Evolutionary conservation across 2,113 vertebrate genomes (phyloP).

Genomic region (Gymnogyps californianus): DNA sequence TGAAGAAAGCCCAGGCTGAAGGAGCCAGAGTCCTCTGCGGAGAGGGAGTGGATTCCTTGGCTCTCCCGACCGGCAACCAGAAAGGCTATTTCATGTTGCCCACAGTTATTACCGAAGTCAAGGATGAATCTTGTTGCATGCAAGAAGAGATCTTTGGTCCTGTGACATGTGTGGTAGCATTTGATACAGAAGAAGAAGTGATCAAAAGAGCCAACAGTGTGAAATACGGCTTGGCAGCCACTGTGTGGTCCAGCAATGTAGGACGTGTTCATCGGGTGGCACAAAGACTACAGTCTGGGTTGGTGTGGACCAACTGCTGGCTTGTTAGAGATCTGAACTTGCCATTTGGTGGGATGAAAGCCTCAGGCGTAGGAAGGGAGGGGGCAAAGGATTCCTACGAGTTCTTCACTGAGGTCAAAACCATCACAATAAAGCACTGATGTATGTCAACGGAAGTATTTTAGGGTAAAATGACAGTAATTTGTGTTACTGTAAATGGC

Average conservation of each 20-base stretch:
- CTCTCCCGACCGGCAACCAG: conserved; percentile 74
- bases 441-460: not conserved
- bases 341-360: conserved; percentile 96
- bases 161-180: conserved; percentile 86
- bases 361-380: conserved; percentile 91
- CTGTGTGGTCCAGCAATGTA: conserved; percentile 87
- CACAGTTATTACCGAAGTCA: conserved; percentile 84
- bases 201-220: conserved; percentile 85
- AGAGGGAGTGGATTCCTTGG: conserved; percentile 84
- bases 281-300: conserved; percentile 81
- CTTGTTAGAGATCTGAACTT: conserved; percentile 93
- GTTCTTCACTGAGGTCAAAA: conserved; percentile 97
- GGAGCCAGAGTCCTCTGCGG: conserved; percentile 88
- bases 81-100: conserved; percentile 91
- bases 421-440: conserved; percentile 90
- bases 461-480: not conserved
- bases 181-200: conserved; percentile 91
- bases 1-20: conserved; percentile 82
- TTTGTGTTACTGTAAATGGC: not conserved
- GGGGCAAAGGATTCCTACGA: conserved; percentile 91
- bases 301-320: conserved; percentile 99
- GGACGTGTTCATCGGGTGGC: conserved; percentile 86
- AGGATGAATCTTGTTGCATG: conserved; percentile 87
- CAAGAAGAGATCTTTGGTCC: conserved; percentile 98
- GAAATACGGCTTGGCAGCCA: conserved; percentile 88